These are phyloP conservation scores for Elgaria multicarinata DNA, from an alignment of 2,113 vertebrate species.

Conservation along the genomic window DNA sequence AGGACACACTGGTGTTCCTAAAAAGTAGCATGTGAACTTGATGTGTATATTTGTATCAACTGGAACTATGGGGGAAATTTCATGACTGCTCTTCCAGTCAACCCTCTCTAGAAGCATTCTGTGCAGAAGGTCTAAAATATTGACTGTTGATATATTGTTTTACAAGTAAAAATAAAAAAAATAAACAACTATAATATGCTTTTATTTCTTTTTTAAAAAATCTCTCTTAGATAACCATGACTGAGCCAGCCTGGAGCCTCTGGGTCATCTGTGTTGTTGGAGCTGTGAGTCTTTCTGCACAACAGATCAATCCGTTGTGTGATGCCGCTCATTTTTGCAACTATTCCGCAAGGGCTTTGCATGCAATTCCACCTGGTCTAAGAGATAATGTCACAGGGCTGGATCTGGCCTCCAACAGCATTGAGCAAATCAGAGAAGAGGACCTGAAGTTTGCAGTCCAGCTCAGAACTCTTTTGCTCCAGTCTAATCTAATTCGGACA, in stretches of 20 bases:
- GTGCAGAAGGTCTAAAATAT: neutral
- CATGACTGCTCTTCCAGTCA: neutral
- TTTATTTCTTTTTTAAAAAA: conserved; percentile 3
- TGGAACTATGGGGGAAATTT: neutral
- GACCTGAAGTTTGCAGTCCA: conserved; percentile 74
- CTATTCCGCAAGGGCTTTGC: conserved; percentile 70
- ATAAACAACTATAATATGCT: neutral
- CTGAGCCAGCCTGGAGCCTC: neutral
- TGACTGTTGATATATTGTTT: neutral
- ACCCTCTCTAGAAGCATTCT: neutral
- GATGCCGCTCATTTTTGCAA: conserved; percentile 64
- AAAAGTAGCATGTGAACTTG: neutral
- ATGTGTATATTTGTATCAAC: neutral
- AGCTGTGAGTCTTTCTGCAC: conserved; percentile 9
- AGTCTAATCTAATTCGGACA: conserved; percentile 68
- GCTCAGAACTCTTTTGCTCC: conserved; percentile 74
- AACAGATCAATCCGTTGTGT: conserved; percentile 61
- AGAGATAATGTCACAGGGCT: conserved; percentile 49
- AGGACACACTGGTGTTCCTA: neutral
- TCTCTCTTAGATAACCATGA: conserved; percentile 58
- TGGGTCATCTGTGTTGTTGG: conserved; percentile 55
- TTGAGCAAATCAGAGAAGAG: conserved; percentile 61
- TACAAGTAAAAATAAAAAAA: neutral
- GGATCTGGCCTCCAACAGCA: conserved; percentile 79
- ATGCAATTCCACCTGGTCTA: conserved; percentile 71